Conservation (phyloP, 2,888 invertebrate genomes). For the Callyntrura guangdongensis region DNA sequence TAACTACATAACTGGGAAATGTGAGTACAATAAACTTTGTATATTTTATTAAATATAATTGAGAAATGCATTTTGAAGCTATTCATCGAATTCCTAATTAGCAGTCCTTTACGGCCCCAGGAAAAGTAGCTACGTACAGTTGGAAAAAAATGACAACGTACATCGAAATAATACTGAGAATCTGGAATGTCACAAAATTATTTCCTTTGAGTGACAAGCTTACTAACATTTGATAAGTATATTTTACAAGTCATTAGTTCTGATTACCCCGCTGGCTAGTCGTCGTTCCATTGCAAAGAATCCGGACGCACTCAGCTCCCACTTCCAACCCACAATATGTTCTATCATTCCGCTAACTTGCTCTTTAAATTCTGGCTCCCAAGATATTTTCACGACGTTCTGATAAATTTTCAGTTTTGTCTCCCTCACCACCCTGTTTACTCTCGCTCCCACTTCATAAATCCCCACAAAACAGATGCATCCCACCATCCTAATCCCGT, state of each 20-base stretch:
- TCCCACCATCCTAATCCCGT: neutral
- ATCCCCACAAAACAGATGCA: neutral
- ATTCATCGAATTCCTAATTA: too few relatives aligned
- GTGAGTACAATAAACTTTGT: too few relatives aligned
- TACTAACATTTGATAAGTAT: too few relatives aligned
- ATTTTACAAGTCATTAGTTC: too few relatives aligned
- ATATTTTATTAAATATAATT: too few relatives aligned
- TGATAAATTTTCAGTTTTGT: conserved; percentile 60
- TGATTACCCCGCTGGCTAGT: conserved; percentile 57
- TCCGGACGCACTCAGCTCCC: conserved; percentile 38
- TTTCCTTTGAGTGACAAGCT: too few relatives aligned
- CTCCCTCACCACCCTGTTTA: neutral
- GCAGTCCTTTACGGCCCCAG: too few relatives aligned
- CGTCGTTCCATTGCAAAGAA: conserved; percentile 55
- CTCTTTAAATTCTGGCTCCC: conserved; percentile 31
- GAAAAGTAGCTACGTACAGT: conserved; percentile 26
- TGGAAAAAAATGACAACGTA: conserved; percentile 70
- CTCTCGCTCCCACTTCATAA: conserved; percentile 17
- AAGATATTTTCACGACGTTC: neutral
- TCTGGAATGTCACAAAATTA: conserved; percentile 28
- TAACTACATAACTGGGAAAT: too few relatives aligned
- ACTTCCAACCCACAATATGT: conserved; percentile 50
- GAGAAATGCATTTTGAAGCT: too few relatives aligned
- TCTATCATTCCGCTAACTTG: conserved; percentile 50
- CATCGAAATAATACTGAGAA: conserved; percentile 23